Percentiles rank a stretch among this genome's conserved stretches.
These are phyloP conservation scores for Yponomeuta malinellus DNA, from an alignment of 2,888 invertebrate genomes.

Conservation along the genomic window DNA sequence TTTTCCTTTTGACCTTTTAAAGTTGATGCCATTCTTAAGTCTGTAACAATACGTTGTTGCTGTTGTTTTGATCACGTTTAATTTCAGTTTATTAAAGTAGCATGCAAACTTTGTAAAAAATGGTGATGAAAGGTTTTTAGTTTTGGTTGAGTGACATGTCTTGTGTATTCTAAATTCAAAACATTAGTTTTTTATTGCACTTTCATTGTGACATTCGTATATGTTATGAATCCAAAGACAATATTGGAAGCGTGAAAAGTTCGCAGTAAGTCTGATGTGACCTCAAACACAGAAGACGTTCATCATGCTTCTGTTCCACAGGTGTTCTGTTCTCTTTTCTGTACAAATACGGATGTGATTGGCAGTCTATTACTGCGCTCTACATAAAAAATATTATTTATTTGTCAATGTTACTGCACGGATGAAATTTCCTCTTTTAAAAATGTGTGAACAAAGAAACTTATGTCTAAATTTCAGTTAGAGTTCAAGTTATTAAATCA, in stretches of 20 bases:
- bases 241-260: neutral
- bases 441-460: neutral
- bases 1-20: slow-evolving; percentile 55
- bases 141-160: slow-evolving; percentile 34
- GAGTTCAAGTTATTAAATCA: neutral
- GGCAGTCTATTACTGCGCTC: neutral
- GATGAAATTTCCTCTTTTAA: neutral
- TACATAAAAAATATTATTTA: neutral
- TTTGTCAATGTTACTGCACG: neutral
- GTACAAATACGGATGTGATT: neutral
- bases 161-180: slow-evolving; percentile 1
- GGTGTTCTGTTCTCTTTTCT: neutral
- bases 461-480: neutral
- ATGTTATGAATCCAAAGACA: too few relatives aligned
- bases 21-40: slow-evolving; percentile 40
- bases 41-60: neutral
- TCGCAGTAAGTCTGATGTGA: neutral
- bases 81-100: slow-evolving; percentile 8
- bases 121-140: slow-evolving; percentile 33
- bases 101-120: slow-evolving; percentile 6
- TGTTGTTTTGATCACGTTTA: slow-evolving; percentile 11
- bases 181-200: neutral
- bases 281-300: neutral
- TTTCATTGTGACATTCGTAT: neutral
- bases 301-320: neutral